phyloP scores from a whole-genome alignment of 2,113 vertebrate genomes.

The Sphyrna mokarran region DNA sequence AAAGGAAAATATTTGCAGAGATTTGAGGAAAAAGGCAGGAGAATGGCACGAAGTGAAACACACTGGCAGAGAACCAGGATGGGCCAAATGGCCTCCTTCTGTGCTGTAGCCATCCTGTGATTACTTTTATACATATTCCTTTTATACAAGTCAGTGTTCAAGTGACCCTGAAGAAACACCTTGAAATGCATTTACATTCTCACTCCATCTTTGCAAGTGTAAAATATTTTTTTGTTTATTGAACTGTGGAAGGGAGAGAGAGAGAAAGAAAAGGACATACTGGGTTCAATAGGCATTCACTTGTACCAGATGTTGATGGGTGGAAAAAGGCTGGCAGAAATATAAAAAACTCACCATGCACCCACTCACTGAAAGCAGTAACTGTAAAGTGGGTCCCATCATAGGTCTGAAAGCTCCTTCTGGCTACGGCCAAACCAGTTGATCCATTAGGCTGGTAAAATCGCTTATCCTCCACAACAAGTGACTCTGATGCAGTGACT shows the following conservation, averaged over 20 bases:
- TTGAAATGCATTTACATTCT: background rate
- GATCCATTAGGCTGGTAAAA: conserved; percentile 40
- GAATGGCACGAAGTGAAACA: too few relatives aligned
- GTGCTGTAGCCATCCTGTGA: background rate
- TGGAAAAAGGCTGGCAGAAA: background rate
- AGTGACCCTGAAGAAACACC: background rate
- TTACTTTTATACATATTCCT: background rate
- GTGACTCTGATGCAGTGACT: conserved; percentile 38
- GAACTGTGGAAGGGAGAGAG: background rate
- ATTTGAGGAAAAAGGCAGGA: too few relatives aligned
- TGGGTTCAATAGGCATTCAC: background rate
- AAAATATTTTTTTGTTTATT: background rate
- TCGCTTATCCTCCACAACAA: conserved; percentile 41
- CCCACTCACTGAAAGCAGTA: conserved; percentile 48
- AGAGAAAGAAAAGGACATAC: too few relatives aligned
- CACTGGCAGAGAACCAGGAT: background rate
- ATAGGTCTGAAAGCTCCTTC: conserved; percentile 45
- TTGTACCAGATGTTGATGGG: background rate
- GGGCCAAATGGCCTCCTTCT: background rate
- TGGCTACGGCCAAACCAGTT: conserved; percentile 41
- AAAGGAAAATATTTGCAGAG: background rate
- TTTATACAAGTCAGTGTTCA: background rate
- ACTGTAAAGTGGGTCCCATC: conserved; percentile 42
- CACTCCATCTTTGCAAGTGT: too few relatives aligned
- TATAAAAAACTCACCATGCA: conserved; percentile 44